Evolutionary conservation across 2,113 vertebrate genomes (phyloP).

Genomic region (Campylomormyrus numenius): DNA sequence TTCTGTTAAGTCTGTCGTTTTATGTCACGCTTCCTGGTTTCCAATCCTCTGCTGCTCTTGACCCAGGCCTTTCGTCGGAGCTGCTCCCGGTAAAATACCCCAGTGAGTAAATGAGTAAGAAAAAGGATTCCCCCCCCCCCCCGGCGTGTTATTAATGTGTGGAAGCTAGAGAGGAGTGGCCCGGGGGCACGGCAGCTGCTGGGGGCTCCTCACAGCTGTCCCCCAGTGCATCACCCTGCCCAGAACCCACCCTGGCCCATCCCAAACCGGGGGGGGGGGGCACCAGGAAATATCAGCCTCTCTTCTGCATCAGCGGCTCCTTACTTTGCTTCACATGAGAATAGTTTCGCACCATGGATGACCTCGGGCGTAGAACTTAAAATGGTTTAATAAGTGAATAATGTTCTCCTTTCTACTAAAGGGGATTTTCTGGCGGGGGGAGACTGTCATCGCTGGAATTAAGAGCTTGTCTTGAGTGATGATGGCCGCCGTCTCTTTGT

Average conservation of each 20-base stretch:
- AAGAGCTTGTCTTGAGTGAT: background rate
- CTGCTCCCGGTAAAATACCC: background rate
- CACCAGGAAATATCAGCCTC: background rate
- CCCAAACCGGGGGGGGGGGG: background rate
- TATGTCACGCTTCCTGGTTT: background rate
- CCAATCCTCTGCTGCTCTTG: background rate
- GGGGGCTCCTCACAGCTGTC: conserved; percentile 7
- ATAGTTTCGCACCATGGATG: background rate
- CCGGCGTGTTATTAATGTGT: background rate
- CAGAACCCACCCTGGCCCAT: background rate
- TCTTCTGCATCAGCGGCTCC: background rate
- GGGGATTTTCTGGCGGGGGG: background rate
- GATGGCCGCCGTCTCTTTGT: background rate
- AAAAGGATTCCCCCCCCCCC: background rate
- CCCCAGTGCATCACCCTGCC: background rate
- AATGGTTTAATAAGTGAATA: background rate
- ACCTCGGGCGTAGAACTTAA: background rate
- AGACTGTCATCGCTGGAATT: background rate
- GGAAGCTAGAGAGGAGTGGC: background rate
- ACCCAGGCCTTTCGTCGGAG: background rate
- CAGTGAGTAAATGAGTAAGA: background rate
- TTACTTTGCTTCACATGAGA: background rate
- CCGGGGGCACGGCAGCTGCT: too few species aligned
- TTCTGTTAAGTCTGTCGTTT: background rate
- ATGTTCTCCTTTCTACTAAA: background rate